Evolutionary conservation across 2,113 vertebrate genomes (phyloP).

Genomic region (Dendrocopos noguchii): DNA sequence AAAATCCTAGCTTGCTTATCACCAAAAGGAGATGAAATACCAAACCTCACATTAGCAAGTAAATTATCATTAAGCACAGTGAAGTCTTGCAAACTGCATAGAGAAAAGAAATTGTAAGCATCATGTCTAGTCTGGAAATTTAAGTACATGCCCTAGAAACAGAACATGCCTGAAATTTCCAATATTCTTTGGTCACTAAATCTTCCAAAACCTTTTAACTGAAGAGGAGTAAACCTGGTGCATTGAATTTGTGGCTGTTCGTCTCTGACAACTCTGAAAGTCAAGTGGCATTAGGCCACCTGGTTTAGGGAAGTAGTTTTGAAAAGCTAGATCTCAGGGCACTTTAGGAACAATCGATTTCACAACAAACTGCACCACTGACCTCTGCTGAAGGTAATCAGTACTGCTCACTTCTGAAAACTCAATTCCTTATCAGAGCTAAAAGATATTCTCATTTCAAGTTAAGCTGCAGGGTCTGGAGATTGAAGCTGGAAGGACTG

Average conservation of each 20-base stretch:
- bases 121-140: background rate
- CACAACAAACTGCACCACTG: background rate
- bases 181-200: background rate
- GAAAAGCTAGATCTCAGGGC: background rate
- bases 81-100: background rate
- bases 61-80: rapidly evolving
- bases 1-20: background rate
- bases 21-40: background rate
- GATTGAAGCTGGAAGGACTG: background rate
- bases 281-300: background rate
- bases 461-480: background rate
- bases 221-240: background rate
- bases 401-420: background rate
- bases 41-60: background rate
- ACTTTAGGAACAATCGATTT: background rate
- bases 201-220: background rate
- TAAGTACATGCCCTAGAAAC: background rate
- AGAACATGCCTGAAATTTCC: background rate
- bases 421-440: background rate
- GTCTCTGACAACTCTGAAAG: background rate
- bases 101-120: background rate
- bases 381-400: conserved; percentile 46
- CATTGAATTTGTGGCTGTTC: background rate
- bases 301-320: background rate
- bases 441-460: background rate